Base-by-base conservation (phyloP, 37 sponge, comb jelly and placozoan genomes). In the Spongia lamella region DNA sequence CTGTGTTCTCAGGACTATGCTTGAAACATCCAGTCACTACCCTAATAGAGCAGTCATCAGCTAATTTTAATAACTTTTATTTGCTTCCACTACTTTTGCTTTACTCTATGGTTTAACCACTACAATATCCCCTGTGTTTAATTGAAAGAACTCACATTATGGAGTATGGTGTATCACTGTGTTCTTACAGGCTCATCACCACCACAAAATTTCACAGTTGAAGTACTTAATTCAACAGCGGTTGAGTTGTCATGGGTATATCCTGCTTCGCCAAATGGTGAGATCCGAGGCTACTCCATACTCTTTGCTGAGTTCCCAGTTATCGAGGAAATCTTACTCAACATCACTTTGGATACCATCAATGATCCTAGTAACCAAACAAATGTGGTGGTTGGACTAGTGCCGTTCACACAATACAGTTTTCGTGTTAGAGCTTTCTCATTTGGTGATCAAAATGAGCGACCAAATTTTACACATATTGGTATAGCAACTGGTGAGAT, bases 271-370 rank as follows among this genome's bases (percentile, higher is more conserved):
- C 87, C 87, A 59, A 24, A 71, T 32, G 79, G 82, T 26, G 40
- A 17, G 15, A 86, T 86, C 16, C n/a, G 27, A 21, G 86, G 86
- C 21, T 86, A 86, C 57, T 59, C 49, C 19, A 74, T 86, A 38
- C 22, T 40, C 3, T 26, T 40, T 51, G 5, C 47, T 40, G 64
- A 16, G 29, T 47, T 4, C 15, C 63, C n/a, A 25, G 9, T 1
- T 16, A n/a, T 26, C 13, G 31, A 38, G 56, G 31, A n/a, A 7
- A 29, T 7, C 37, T 7, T 3, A 35, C 13, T 35, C 32, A 31
- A 66, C 21, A 7, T 36, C n/a, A 82, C 83, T 11, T 38, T 82
- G 13, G 36, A 54, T 1, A 21, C 37, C 3, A 0, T 56, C 7
- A 54, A 84, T 65, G 79, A 84, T 38, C 62, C 22, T 9, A 54